Evolutionary conservation across 2,888 invertebrate species (phyloP), one percentile per base, ranked within the genome.

Genomic region (Dicyrtomina minuta): DNA sequence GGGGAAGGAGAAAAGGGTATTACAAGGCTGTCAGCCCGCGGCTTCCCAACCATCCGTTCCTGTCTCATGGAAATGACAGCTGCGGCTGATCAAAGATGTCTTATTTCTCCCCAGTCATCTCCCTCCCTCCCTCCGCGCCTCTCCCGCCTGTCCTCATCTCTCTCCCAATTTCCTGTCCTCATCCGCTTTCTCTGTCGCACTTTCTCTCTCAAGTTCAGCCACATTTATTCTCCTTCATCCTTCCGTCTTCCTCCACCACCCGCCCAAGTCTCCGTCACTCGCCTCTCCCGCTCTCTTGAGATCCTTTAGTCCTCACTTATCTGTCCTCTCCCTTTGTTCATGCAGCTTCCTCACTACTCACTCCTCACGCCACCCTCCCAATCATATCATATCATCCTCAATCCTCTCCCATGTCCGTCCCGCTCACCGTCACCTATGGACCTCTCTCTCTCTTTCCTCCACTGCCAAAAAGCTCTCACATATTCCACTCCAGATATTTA

Each of bases 11-110:
- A 46, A 44, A 44, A 62, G n/a, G 61, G 62, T 64, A 71, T 71
- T 64, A 71, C 64, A 71, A 71, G 68, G 64, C 62, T 68, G 71
- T 71, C 71, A 71, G 71, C 71, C 71, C 59, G 64, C 67, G 71
- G 71, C 67, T 68, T 67, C 58, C 58, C 27, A 61, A 46, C 46
- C 71, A 67, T 71, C 68, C 66, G 62, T 71, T 67, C 53, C 67
- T 68, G 71, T 71, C 71, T 62, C 59, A 22, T 69, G 71, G 59
- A 67, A 64, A 71, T 71, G 70, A 70, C 70, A 70, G 71, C 61
- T 71, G 71, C 67, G 71, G 71, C 59, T 68, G 67, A 71, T 71
- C 71, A 71, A 71, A 71, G 67, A 64, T 33, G 43, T 71, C 70
- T 66, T 70, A 61, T 56, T 58, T 46, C 26, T 26, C 55, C 46